Base-by-base conservation (phyloP, 2,797 vertebrate species). In the Ctenopoma kingsleyae region DNA sequence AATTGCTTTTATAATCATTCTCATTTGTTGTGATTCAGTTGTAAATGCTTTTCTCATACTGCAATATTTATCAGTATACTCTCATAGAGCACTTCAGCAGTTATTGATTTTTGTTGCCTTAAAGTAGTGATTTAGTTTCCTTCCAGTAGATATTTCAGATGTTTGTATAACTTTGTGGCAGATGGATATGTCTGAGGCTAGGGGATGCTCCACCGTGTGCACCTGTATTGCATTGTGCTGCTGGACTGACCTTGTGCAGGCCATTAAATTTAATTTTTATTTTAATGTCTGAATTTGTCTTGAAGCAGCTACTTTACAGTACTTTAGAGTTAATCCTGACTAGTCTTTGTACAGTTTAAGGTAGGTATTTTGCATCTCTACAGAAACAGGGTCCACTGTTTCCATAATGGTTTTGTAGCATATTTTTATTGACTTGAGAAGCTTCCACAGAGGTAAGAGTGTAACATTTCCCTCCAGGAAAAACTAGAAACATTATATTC, bases 21-120 rank as follows among this genome's bases (percentile, higher is more conserved):
- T 59, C 40, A 67, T 71, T 74, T 76, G 46, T 79, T 80, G 77
- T 84, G 89, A 92, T 89, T 88, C 91, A 92, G 89, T 36, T 78
- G 62, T 84, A 79, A 73, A 83, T 80, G 64, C 27, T 69, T 73
- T 77, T 67, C 11, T 71, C 8, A 8, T 56, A 9, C 43, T 60
- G 50, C n/a, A 17, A 49, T 41, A 23, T 81, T 74, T 48, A 13
- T 78, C 53, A 46, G 59, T 77, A 27, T 46, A 63, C 41, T 59
- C 16, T 54, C 80, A 50, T 49, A 68, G 78, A 69, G 61, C 82
- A 82, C 67, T 67, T 10, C 12, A 41, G 48, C 43, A n/a, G 61
- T 67, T 67, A 54, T 12, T 67, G 54, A 32, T 49, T 60, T 64
- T 57, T 49, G 25, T 49, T 53, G 51, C 57, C 43, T 77, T 67